These are phyloP conservation scores for Anseranas semipalmata DNA, from an alignment of 2,113 vertebrate species.

Conservation along the genomic window DNA sequence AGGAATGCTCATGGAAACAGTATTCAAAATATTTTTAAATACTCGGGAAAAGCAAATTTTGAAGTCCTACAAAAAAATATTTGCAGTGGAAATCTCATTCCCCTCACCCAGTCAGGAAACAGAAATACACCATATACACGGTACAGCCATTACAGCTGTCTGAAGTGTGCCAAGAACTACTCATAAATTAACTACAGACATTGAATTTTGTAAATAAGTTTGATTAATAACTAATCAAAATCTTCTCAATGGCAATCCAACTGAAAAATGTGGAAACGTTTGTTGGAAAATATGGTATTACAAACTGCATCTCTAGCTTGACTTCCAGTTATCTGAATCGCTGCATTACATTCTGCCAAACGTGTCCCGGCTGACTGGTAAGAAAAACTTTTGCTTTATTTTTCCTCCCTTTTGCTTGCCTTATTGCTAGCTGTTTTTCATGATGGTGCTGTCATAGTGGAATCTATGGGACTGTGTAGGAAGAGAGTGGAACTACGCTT, in stretches of 20 bases:
- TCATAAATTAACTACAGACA: slow-evolving; percentile 51
- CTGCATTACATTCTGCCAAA: not conserved
- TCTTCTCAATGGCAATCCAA: not conserved
- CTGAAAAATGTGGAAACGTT: slow-evolving; percentile 1
- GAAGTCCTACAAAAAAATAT: slow-evolving; percentile 47
- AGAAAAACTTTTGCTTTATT: not conserved
- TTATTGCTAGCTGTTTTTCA: not conserved
- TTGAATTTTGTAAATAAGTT: slow-evolving; percentile 39
- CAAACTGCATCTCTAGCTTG: not conserved
- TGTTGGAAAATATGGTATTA: not conserved
- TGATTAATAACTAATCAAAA: slow-evolving; percentile 45
- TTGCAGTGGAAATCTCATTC: slow-evolving; percentile 63
- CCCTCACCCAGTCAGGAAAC: slow-evolving; percentile 45
- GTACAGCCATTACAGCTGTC: slow-evolving; percentile 23
- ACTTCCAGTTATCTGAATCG: not conserved
- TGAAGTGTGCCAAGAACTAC: slow-evolving; percentile 48
- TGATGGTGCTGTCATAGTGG: not conserved
- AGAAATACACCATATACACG: slow-evolving; percentile 30
- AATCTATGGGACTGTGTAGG: not conserved
- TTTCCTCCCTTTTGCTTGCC: not conserved
- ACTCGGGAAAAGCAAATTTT: slow-evolving; percentile 55
- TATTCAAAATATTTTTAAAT: slow-evolving; percentile 65
- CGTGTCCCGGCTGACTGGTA: fast-evolving
- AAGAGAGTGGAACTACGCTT: not conserved
- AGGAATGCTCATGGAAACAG: slow-evolving; percentile 49